Base-by-base conservation (phyloP, 2,888 invertebrate genomes). In the Germaria angustata region DNA sequence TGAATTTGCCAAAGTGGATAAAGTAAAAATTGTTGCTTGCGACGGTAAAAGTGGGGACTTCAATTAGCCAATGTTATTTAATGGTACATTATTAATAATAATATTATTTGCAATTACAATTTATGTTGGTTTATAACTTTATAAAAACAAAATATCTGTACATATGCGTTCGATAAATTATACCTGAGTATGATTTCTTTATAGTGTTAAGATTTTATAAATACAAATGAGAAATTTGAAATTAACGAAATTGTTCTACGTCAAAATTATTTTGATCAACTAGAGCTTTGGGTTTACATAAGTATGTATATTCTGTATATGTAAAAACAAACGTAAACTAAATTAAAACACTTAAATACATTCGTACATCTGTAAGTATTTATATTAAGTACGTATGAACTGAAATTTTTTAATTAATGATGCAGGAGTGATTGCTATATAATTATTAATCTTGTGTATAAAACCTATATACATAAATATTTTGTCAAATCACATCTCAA, bases 1-100 rank as follows among this genome's bases (percentile, higher is more conserved):
- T 89, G 98, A 98, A 90, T 94, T 98, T 84, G 96, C 96, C 11
- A 95, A 95, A 92, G 97, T 97, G 63, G 97, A 97, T 89, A 97
- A 97, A 93, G 97, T 99, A 13, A 99, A 99, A 93, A 98, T 99
- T 91, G 98, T 99, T 65, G 98, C 98, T 3, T 99, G 98, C 92
- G 98, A 99, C 93, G 98, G 98, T 79, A 97, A 97, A 93, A 96
- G 96, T 95, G 89, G 88, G 36, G 91, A 90, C 77, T 91, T 88
- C 59, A 88, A 87, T 66, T 84, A 53, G 41, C 13, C n/a, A 22
- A n/a, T 53, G 1, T 76, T n/a, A n/a, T n/a, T 39, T 41, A 49
- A 28, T 72, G 36, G 32, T 28, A 44, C 4, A 41, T 55, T 59
- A 32, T 20, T 34, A 15, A 77, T 15, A 15, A 32, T 46, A 49